Evolutionary conservation across 2,797 vertebrate genomes (phyloP), one percentile per base, ranked within the genome.

Genomic region (Uromys caudimaculatus): DNA sequence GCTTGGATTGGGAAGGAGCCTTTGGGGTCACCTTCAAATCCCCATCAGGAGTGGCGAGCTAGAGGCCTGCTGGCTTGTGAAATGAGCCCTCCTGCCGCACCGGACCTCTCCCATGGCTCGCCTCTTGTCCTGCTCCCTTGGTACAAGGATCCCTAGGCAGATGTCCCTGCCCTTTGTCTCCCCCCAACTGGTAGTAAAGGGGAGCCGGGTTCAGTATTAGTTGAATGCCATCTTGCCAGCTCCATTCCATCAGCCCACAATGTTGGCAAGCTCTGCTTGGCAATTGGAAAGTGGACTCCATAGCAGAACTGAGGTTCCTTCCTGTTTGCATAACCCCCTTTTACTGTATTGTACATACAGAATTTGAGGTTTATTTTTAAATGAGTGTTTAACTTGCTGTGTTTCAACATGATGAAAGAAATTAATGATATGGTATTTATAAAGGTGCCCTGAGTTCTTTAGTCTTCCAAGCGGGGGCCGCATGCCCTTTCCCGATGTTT

Each of bases 321-420:
- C 97, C 97, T 98, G 97, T 98, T 98, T 98, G 98, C 98, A 97
- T 98, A 95, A 95, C 97, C 96, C 93, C 97, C 96, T 97, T 93
- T 98, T 97, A 95, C 97, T 98, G 95, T 98, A 98, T 94, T 99
- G 98, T 99, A 98, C 97, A 98, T 98, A 99, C 98, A 98, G 98
- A 95, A 97, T 98, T 98, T 98, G 96, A 99, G 91, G 98, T 98
- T 99, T 98, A 99, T 99, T 99, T 99, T 98, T 98, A 98, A 99
- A 99, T 99, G 98, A 99, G 98, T 99, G 97, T 97, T 98, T 98
- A 98, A 98, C 98, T 98, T 96, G 97, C 98, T 94, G 92, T 98
- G 97, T 98, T 98, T 98, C 95, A 96, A 97, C 97, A 95, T 98
- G 98, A 97, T 99, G 98, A 97, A 95, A 89, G 71, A 62, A 94